A percentile compares a stretch with the other conserved stretches of the same genome.
Evolutionary conservation across 2,113 vertebrate species (phyloP).

Genomic region (Boleophthalmus pectinirostris): DNA sequence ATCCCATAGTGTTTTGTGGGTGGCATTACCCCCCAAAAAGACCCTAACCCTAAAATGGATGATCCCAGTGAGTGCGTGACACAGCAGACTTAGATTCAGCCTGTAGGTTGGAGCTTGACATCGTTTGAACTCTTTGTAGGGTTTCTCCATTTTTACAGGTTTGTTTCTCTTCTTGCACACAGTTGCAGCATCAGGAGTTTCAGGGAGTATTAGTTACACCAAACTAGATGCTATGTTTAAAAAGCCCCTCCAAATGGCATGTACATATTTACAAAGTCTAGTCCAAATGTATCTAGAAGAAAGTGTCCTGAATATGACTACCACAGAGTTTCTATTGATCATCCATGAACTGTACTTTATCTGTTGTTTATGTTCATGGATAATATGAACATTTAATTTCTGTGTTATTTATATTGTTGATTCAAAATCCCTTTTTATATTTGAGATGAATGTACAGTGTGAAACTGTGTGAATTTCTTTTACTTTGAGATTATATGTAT

Average conservation of each 20-base stretch:
- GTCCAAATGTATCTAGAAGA: conserved; percentile 64
- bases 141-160: conserved; percentile 54
- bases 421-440: conserved; percentile 73
- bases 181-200: conserved; percentile 73
- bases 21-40: conserved; percentile 39
- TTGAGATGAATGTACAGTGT: conserved; percentile 79
- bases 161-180: conserved; percentile 68
- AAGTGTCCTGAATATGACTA: conserved; percentile 57
- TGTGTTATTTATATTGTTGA: conserved; percentile 50
- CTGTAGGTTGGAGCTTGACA: conserved; percentile 60
- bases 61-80: conserved; percentile 66
- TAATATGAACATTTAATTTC: conserved; percentile 20
- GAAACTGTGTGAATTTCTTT: conserved; percentile 65
- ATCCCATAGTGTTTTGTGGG: conserved; percentile 71
- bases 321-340: conserved; percentile 31
- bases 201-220: conserved; percentile 68
- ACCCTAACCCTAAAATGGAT: conserved; percentile 31
- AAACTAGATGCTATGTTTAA: conserved; percentile 52
- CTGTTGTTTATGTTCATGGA: conserved; percentile 38
- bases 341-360: conserved; percentile 34
- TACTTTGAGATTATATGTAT: conserved; percentile 74
- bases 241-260: conserved; percentile 52
- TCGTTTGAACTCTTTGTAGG: conserved; percentile 50
- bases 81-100: conserved; percentile 75
- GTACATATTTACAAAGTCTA: conserved; percentile 77